A percentile compares a stretch with the other conserved stretches of the same genome.
Conservation (phyloP, 2,888 invertebrate species). For the Eretmocerus hayati region DNA sequence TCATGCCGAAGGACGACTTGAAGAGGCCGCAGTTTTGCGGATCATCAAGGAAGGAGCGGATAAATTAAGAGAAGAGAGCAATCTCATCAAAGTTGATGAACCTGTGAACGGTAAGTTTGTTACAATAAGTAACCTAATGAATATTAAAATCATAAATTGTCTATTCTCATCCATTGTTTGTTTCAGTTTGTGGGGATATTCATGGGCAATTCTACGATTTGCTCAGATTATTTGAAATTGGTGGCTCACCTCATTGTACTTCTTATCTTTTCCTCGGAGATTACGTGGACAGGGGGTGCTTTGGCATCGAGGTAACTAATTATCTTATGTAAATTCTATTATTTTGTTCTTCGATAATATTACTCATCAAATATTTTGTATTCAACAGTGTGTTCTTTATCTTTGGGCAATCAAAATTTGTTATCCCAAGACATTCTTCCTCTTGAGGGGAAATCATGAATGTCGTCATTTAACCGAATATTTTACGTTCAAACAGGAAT, state of each 20-base stretch:
- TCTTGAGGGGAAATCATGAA: conserved; percentile 99
- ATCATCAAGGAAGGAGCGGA: not conserved
- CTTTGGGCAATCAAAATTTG: conserved; percentile 99
- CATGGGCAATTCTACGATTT: conserved; percentile 58
- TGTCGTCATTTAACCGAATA: conserved; percentile 99
- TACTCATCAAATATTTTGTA: not conserved
- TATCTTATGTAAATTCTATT: not conserved
- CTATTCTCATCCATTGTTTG: not conserved
- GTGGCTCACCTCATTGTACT: conserved; percentile 94
- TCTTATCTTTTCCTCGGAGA: conserved; percentile 99
- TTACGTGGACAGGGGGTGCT: conserved; percentile 99
- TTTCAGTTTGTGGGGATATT: conserved; percentile 94
- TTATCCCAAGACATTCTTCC: conserved; percentile 94
- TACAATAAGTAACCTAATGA: no score
- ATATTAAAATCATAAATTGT: no score
- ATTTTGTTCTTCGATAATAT: not conserved
- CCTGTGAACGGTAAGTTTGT: not conserved
- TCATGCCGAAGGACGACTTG: not conserved
- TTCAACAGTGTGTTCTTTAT: conserved; percentile 96
- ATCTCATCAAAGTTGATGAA: not conserved
- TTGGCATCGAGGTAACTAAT: conserved; percentile 84
- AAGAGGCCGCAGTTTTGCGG: not conserved
- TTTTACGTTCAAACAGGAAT: conserved; percentile 99
- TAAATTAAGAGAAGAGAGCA: not conserved
- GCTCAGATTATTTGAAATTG: conserved; percentile 99